Conservation (phyloP, 2,888 invertebrate species). For the Xanthia togata region DNA sequence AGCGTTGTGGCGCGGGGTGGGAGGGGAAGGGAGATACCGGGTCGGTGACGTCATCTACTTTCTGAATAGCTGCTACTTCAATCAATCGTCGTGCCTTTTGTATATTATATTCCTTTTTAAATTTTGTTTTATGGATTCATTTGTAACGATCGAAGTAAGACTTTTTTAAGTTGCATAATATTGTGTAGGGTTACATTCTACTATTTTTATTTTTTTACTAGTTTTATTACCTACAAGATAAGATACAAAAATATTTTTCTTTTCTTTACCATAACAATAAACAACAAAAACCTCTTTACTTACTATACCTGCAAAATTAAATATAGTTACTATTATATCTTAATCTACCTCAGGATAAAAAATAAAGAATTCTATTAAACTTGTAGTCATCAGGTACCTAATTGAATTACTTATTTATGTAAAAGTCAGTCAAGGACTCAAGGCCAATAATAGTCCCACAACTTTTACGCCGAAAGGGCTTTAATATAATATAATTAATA, state of each 20-base stretch:
- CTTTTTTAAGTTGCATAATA: constrained; percentile 22
- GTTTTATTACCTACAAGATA: background rate
- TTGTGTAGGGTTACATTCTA: background rate
- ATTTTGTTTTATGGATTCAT: constrained; percentile 22
- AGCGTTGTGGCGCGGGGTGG: constrained; percentile 73
- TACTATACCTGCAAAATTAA: background rate
- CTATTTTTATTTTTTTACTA: background rate
- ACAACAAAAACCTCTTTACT: too few relatives aligned
- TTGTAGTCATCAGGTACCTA: background rate
- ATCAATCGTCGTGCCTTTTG: constrained; percentile 58
- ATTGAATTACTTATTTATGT: background rate
- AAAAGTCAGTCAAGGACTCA: background rate
- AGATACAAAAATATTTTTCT: too few relatives aligned
- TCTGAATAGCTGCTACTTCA: constrained; percentile 80
- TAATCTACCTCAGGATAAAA: background rate
- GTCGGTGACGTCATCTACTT: constrained; percentile 87
- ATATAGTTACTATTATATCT: background rate
- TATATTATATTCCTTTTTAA: constrained; percentile 17
- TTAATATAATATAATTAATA: too few relatives aligned
- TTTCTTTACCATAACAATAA: background rate
- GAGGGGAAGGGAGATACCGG: constrained; percentile 82
- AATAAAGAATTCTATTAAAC: background rate
- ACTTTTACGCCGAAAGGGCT: background rate
- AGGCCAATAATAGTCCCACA: background rate
- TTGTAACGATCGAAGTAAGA: constrained; percentile 3